Evolutionary conservation across 2,888 invertebrate species (phyloP), one percentile per base, ranked within the genome.

Genomic region (Sialis lutaria): DNA sequence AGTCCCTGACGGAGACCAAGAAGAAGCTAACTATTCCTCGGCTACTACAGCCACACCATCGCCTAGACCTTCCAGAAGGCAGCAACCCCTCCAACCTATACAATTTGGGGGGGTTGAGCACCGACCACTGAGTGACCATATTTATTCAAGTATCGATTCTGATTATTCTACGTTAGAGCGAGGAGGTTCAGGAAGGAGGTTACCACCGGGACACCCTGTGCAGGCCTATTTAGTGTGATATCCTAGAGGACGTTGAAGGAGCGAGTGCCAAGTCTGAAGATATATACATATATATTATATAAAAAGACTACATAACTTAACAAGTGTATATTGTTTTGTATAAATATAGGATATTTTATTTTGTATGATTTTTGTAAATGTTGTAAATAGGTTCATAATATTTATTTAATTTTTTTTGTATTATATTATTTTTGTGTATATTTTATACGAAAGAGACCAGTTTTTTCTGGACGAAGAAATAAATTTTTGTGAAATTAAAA

Each of bases 71-170:
- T 53, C 57, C 42, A 55, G 66, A 48, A 53, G 65, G 45, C 51
- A 46, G 8, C 40, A 33, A 9, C 46, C 45, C 12, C 42, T 22
- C 8, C 47, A 47, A 30, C 40, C 33, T 37, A 68, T 63, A 47
- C 69, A 48, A 64, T 67, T 58, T 51, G 69, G 67, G 58, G 67
- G 67, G 42, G 77, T 77, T 40, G 74, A 76, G 55, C 75, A 80
- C 53, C 69, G 86, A 58, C 88, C 88, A 45, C 77, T 85, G 52
- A 85, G 86, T 55, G 88, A 89, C 67, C 88, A 88, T 64, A 89
- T 89, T 60, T 89, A 89, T 63, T 87, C 87, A 48, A 87, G 86
- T 60, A 89, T 89, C 65, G 88, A 89, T 65, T 87, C 87, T 50
- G 88, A 88, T 64, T 87, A 87, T 61, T 85, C 85, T 57, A 83